phyloP scores from a whole-genome alignment of 2,888 invertebrate species.

The Andrena fulva region DNA sequence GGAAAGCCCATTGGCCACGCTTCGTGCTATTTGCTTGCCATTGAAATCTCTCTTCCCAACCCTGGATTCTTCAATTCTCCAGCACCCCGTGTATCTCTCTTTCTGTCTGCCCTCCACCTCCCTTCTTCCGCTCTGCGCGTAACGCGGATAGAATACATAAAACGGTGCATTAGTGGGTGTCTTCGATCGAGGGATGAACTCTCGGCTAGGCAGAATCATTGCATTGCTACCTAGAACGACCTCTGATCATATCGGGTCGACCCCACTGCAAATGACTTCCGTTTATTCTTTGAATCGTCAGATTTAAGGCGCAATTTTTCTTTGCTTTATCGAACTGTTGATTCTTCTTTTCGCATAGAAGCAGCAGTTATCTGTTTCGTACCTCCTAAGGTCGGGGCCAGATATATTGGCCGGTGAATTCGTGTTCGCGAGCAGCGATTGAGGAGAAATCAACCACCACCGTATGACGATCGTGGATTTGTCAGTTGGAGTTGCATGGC shows the following conservation, averaged over 20 bases:
- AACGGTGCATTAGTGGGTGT: conserved; percentile 66
- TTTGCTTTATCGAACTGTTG: background rate
- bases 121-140: conserved; percentile 45
- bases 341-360: background rate
- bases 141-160: conserved; percentile 80
- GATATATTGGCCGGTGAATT: too few relatives aligned
- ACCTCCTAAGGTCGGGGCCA: too few relatives aligned
- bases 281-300: background rate
- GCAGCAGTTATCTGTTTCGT: background rate
- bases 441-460: too few relatives aligned
- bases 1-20: conserved; percentile 83
- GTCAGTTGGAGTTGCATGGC: too few relatives aligned
- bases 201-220: conserved; percentile 40
- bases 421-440: too few relatives aligned
- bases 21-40: conserved; percentile 83
- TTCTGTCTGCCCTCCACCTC: conserved; percentile 22
- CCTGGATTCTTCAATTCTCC: conserved; percentile 10
- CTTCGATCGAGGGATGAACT: conserved; percentile 45
- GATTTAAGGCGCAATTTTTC: conserved; percentile 11
- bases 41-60: conserved; percentile 78
- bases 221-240: conserved; percentile 28
- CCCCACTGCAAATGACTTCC: background rate
- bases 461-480: too few relatives aligned
- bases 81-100: conserved; percentile 22
- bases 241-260: background rate